Base-by-base conservation (phyloP, 2,797 vertebrate genomes). In the Rhabdomys pumilio region DNA sequence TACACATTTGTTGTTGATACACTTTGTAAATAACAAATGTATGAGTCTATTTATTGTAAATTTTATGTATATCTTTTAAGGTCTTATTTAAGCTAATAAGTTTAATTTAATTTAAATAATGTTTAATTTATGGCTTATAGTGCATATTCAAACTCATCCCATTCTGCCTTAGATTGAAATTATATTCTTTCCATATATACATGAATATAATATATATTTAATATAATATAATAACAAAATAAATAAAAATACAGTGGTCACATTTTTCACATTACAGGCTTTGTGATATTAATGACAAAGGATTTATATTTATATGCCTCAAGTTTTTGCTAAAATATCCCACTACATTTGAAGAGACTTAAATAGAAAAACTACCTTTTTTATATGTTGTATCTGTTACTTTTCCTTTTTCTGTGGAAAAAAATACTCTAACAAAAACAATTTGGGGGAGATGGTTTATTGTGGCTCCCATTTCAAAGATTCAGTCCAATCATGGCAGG, bases 311-410 rank as follows among this genome's bases (percentile, higher is more conserved):
- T 59, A 63, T 61, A 47, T 69, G 17, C 34, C 38, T 84, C 50
- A 75, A 53, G 17, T 55, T 59, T 61, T 91, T 59, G 15, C 24
- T 85, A 69, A 89, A 85, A 55, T 7, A 84, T 12, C 34, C 14
- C 63, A 79, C 83, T 91, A 80, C 41, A 87, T 86, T 59, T 79
- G n/a, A 77, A 81, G 55, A 82, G 14, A 69, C 20, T 80, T 88
- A 82, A 76, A 59, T 87, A 79, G 77, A 9, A 67, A 91, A 89
- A 80, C 26, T 31, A 50, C 8, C 8, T 53, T 29, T 90, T 15
- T 61, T 44, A 47, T 77, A 55, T 38, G 55, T 1, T 53, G 7
- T 55, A 87, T 69, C 20, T 24, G 65, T 26, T 72, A 53, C 7
- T 72, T 72, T 55, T 55, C 65, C 34, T 69, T 13, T 19, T 72